Evolutionary conservation across 1,140 invertebrate species (phyloP).

Genomic region (Chymomyza costata): DNA sequence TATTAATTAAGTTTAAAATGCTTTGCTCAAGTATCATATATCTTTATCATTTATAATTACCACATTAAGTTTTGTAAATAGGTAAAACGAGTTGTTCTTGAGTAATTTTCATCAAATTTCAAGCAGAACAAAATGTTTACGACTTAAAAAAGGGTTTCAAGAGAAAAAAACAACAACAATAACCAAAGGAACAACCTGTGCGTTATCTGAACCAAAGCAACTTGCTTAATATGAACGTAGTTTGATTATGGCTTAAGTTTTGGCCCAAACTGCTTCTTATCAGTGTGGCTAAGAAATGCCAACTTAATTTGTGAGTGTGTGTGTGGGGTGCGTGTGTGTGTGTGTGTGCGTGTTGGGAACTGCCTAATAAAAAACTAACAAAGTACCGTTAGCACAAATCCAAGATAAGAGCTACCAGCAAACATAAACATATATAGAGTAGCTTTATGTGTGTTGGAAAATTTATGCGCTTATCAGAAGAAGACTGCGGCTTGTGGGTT

Average conservation of each 20-base stretch:
- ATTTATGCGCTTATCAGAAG: conserved; percentile 33
- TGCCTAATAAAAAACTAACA: conserved; percentile 27
- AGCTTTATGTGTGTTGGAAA: conserved; percentile 25
- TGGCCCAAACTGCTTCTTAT: conserved; percentile 8
- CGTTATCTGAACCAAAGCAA: conserved; percentile 17
- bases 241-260: conserved; percentile 52
- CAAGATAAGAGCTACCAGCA: conserved; percentile 1
- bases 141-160: not conserved
- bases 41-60: no score
- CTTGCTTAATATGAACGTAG: conserved; percentile 24
- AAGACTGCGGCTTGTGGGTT: conserved; percentile 11
- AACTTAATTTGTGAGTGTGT: no score
- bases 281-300: no score
- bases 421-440: not conserved
- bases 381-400: conserved; percentile 1
- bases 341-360: no score
- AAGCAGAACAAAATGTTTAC: conserved; percentile 25
- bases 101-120: conserved; percentile 49
- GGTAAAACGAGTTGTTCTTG: no score
- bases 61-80: no score
- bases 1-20: no score
- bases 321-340: no score
- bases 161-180: not conserved
- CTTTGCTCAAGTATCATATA: no score
- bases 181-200: conserved; percentile 2